Evolutionary conservation across 2,888 invertebrate genomes (phyloP), one percentile per base, ranked within the genome.

Genomic region (Ennomos quercinarius): DNA sequence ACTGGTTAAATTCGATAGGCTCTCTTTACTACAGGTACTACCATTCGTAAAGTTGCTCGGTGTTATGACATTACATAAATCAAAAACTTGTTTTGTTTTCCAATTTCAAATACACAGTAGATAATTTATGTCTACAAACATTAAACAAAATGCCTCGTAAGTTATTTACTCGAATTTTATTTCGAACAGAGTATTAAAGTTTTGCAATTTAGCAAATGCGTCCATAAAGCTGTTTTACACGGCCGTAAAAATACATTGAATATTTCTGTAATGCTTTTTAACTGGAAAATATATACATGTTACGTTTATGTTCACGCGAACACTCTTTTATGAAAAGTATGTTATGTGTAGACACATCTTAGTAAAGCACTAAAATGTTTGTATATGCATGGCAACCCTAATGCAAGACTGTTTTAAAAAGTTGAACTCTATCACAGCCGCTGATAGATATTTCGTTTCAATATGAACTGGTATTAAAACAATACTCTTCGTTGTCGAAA

Each of bases 211-310:
- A 61, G 63, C 63, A 63, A 66, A 62, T 63, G 62, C 53, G 59
- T 57, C 53, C 63, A 65, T 71, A 70, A 74, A 67, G 57, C 43
- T 45, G 54, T 65, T 73, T 71, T 72, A 70, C 62, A 60, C 58
- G 51, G 59, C 66, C 38, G 51, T 67, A 63, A 72, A 67, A 71
- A 69, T 67, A 66, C 65, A 68, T 70, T 64, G 64, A 62, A 70
- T 66, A 61, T 64, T 59, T 51, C 55, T 57, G 61, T 61, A 57
- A 61, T 61, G 57, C 55, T 54, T 63, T 57, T 61, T 59, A 49
- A 54, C 56, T 56, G 52, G 58, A 49, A 57, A 53, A 56, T 66
- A 46, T 48, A 47, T 63, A 60, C 39, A 57, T 38, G 27, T 53
- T 52, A 39, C 46, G 48, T 40, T 55, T 49, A 45, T 41, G 34